Evolutionary conservation across 2,797 vertebrate species (phyloP), one percentile per base, ranked within the genome.

Genomic region (Sebastes elongatus): DNA sequence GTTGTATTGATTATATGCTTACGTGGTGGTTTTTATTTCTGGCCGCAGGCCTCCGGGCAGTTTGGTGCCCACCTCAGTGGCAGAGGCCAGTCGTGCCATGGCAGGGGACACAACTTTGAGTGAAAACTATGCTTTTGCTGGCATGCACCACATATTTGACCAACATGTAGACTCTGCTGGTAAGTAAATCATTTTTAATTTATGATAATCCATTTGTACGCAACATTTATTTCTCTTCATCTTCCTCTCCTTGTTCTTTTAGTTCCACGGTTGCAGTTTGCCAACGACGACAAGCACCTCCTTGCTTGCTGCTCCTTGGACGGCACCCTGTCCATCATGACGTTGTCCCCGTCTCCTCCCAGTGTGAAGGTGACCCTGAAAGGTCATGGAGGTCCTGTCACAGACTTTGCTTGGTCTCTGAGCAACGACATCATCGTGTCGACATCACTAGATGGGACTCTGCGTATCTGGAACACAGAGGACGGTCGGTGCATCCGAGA

Each of bases 111-210:
- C 98, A 0, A 98, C 97, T 0, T 83, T 99, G 88, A 97, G 97
- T 53, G 98, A 99, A 94, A 99, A 99, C 85, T 99, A 99, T 27
- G 98, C 98, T 35, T 99, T 99, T 72, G 97, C 98, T 3, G 98
- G 98, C 80, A 99, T 99, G 96, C 97, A 97, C 89, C 98, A 99
- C 87, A 97, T 99, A 90, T 99, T 99, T 64, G 98, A 99, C 93
- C 98, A 99, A 86, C 98, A 99, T n/a, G 97, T 97, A 6, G 97
- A 98, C 86, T 96, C 97, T 49, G 97, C 97, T 62, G 98, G 98
- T 98, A 71, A 67, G 68, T 56, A 13, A 61, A 64, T n/a, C 1
- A 1, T 20, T 64, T 76, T 33, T 3, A 38, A 56, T 32, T 8
- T 10, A 25, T 30, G 2, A 23, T 60, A 10, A 79, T 53, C 10